Evolutionary conservation across 1,140 invertebrate genomes (phyloP).

Genomic region (Diachasmimorpha longicaudata): DNA sequence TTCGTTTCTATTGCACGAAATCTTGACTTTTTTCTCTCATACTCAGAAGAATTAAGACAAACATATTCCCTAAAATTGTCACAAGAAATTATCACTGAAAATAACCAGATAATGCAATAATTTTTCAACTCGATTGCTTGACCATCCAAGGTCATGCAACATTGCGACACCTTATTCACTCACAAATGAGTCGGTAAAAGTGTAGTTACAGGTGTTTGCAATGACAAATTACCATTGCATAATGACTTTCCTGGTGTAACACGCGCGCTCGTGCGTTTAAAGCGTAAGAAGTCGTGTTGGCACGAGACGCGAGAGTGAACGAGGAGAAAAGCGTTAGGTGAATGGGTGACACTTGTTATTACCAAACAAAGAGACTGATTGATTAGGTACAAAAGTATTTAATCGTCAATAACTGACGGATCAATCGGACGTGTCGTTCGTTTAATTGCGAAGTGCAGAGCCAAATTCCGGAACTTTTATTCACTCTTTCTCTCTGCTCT

Average conservation of each 20-base stretch:
- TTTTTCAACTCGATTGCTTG: too few relatives aligned
- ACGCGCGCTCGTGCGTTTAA: slow-evolving; percentile 6
- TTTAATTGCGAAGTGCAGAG: too few relatives aligned
- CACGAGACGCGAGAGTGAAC: background rate
- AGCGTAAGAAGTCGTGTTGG: background rate
- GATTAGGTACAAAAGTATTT: background rate
- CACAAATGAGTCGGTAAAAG: background rate
- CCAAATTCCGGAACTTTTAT: too few relatives aligned
- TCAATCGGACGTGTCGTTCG: background rate
- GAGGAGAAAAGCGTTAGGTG: background rate
- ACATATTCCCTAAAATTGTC: too few relatives aligned
- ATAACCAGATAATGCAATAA: too few relatives aligned
- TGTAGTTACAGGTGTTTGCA: slow-evolving; percentile 12
- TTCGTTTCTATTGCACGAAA: too few relatives aligned
- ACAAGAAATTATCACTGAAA: too few relatives aligned
- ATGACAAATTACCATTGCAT: slow-evolving; percentile 18
- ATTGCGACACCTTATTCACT: slow-evolving; percentile 2
- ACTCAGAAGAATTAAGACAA: too few relatives aligned
- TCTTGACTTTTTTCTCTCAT: too few relatives aligned
- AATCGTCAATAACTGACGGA: background rate
- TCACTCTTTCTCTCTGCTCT: too few relatives aligned
- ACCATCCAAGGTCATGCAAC: background rate
- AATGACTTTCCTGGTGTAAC: background rate
- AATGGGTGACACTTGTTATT: background rate
- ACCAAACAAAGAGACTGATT: background rate